Evolutionary conservation across 2,113 vertebrate species (phyloP), one percentile per base, ranked within the genome.

Genomic region (Thymallus thymallus): DNA sequence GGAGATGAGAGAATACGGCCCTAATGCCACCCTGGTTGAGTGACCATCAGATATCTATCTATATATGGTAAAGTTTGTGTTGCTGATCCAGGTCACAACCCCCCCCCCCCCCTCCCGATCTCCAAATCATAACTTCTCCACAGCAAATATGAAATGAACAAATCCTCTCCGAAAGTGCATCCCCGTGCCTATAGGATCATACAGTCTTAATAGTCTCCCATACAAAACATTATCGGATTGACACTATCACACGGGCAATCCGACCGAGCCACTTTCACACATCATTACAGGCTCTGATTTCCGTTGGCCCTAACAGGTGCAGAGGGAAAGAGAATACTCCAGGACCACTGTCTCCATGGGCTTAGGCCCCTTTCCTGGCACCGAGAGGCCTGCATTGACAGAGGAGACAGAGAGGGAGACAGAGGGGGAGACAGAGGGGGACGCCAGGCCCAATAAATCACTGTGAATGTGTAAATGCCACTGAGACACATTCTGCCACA

Each of bases 401-500:
- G 83, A 84, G 16, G 48, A 51, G 48, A 51, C 16, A 18, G 48
- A 18, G 48, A 51, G 16, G 48, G 26, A 26, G 26, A 26, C 26
- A 26, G 80, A 79, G 83, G 80, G n/a, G n/a, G 46, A 16, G 81
- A 82, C 80, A 68, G 80, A 79, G 83, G 80, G 77, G 77, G 75
- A 77, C 69, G 80, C 85, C 84, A 89, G 84, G 29, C 7, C 68
- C 74, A 80, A 91, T 93, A 92, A 92, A 92, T 93, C 89, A 90
- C 76, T 55, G 80, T 72, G 46, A 92, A 90, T 75, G 69, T 88
- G 88, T 87, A 92, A 91, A 93, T 91, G 88, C 91, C 92, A 88
- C 82, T 14, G 84, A 79, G 68, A 72, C 71, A 14, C 88, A 93
- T 93, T 91, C 91, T 86, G 2, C 79, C 56, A 77, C 80, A 90